Percentiles rank a stretch among this genome's conserved stretches.
Conservation (phyloP, 2,888 invertebrate species). For the Trissoscelio sp. region DNA sequence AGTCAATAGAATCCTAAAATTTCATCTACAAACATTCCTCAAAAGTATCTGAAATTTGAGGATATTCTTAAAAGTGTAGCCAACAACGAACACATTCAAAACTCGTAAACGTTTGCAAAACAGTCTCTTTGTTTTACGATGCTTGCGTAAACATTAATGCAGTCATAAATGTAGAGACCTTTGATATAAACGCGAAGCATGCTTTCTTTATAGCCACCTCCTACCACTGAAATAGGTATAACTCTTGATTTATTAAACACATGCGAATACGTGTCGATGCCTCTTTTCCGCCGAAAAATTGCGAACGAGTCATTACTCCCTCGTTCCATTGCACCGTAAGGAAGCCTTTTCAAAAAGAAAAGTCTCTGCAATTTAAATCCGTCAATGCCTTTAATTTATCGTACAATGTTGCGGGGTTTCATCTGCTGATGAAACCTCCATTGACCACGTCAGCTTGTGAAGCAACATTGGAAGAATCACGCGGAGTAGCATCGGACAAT, state of each 20-base stretch:
- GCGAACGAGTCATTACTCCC: background rate
- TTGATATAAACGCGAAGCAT: slow-evolving; percentile 26
- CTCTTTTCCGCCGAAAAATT: background rate
- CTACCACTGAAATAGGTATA: slow-evolving; percentile 20
- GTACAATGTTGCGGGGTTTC: slow-evolving; percentile 38
- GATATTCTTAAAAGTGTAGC: too few relatives aligned
- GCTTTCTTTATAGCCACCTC: slow-evolving; percentile 43
- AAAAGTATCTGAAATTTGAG: too few relatives aligned
- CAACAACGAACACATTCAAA: slow-evolving; percentile 25
- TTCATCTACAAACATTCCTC: too few relatives aligned
- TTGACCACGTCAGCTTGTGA: slow-evolving; percentile 80
- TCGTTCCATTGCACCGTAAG: background rate
- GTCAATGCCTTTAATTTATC: slow-evolving; percentile 49
- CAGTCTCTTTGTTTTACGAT: slow-evolving; percentile 42
- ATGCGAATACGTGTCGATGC: slow-evolving; percentile 24
- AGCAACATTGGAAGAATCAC: slow-evolving; percentile 76
- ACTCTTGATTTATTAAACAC: slow-evolving; percentile 26
- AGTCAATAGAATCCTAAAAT: too few relatives aligned
- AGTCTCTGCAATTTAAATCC: slow-evolving; percentile 40
- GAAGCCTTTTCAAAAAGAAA: slow-evolving; percentile 27
- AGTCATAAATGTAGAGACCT: slow-evolving; percentile 46
- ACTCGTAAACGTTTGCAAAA: slow-evolving; percentile 44
- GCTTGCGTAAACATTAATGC: slow-evolving; percentile 43
- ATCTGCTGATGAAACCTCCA: slow-evolving; percentile 72
- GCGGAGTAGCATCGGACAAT: slow-evolving; percentile 79